phyloP scores from a whole-genome alignment of 2,113 vertebrate species.

The Cariama cristata region DNA sequence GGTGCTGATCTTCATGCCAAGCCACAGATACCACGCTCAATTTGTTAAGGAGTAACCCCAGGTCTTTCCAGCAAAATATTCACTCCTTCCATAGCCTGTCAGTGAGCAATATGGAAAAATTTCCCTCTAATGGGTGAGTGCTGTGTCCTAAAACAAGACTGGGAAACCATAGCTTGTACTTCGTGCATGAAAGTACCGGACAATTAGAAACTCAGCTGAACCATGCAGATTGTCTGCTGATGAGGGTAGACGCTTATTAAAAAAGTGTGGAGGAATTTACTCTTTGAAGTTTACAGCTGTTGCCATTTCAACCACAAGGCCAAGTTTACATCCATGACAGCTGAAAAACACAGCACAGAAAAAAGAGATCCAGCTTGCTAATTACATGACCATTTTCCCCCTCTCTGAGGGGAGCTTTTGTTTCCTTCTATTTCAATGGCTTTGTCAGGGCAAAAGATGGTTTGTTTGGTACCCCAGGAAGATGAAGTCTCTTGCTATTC shows the following conservation, averaged over 20 bases:
- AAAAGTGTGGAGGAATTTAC: constrained; percentile 32
- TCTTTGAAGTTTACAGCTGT: constrained; percentile 52
- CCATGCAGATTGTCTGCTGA: constrained; percentile 8
- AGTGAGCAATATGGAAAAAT: constrained; percentile 63
- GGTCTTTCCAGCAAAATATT: constrained; percentile 52
- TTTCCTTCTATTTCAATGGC: neutral
- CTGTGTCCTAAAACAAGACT: constrained; percentile 1
- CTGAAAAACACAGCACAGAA: neutral
- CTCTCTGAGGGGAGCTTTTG: neutral
- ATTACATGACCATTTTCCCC: neutral
- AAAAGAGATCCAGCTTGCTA: neutral
- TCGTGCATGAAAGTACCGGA: constrained; percentile 51
- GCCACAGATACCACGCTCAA: constrained; percentile 53
- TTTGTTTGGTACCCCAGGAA: neutral
- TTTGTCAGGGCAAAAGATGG: neutral
- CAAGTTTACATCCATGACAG: constrained; percentile 2
- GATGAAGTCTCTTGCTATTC: neutral
- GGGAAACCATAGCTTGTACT: constrained; percentile 44
- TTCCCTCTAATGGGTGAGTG: constrained; percentile 34
- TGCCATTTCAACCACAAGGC: constrained; percentile 10
- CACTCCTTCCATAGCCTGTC: constrained; percentile 50
- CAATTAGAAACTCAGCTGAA: constrained; percentile 48
- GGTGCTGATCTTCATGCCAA: neutral
- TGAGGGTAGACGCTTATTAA: neutral
- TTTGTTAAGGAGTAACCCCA: constrained; percentile 65